Conservation (phyloP, 2,113 vertebrate species). For the Felis catus region DNA sequence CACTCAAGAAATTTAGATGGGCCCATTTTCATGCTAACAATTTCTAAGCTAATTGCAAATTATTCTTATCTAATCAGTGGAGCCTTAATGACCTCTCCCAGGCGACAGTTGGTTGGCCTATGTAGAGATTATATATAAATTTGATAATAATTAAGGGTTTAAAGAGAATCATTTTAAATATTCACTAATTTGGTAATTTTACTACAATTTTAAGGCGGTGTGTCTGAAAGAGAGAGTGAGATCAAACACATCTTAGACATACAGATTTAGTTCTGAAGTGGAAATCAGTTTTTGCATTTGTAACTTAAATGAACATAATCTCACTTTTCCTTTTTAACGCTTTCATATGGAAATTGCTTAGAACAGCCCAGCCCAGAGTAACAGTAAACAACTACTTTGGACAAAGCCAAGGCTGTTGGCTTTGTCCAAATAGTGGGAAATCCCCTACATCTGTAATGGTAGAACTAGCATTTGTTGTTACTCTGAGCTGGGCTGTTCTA, state of each 20-base stretch:
- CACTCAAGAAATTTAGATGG: constrained; percentile 56
- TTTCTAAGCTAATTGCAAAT: constrained; percentile 69
- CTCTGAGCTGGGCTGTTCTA: neutral
- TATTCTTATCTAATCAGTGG: constrained; percentile 68
- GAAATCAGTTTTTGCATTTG: neutral
- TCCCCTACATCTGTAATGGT: neutral
- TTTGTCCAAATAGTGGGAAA: neutral
- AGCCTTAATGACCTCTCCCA: constrained; percentile 62
- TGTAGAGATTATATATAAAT: constrained; percentile 25
- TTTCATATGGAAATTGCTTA: neutral
- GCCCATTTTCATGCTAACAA: constrained; percentile 44
- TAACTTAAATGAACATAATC: neutral
- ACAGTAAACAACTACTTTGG: too few relatives aligned
- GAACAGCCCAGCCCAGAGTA: too few relatives aligned
- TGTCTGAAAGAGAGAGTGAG: neutral
- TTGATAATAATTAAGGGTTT: constrained; percentile 58
- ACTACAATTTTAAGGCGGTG: neutral
- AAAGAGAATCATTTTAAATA: constrained; percentile 26
- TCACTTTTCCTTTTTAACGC: neutral
- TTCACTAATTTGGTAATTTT: constrained; percentile 47
- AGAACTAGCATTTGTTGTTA: neutral
- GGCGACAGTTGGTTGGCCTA: constrained; percentile 46
- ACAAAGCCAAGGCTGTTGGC: neutral
- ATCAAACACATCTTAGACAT: neutral
- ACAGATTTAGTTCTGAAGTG: neutral